phyloP scores from a whole-genome alignment of 2,888 invertebrate genomes.

The Drosophila colorata region DNA sequence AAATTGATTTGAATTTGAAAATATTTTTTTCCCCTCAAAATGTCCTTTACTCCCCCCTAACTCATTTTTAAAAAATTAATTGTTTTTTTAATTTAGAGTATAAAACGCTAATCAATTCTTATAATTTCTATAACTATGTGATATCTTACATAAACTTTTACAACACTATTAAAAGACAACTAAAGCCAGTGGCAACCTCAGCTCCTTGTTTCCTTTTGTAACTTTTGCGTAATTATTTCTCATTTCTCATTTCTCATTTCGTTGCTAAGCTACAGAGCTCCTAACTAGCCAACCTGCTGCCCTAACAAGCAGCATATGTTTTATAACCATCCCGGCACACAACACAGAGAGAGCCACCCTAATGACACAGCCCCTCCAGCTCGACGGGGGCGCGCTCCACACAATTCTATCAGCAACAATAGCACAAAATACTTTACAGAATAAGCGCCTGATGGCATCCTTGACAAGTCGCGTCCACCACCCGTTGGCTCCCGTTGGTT shows the following conservation, averaged over 20 bases:
- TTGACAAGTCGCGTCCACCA: constrained; percentile 43
- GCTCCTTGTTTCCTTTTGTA: background rate
- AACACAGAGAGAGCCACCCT: constrained; percentile 10
- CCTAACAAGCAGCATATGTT: constrained; percentile 47
- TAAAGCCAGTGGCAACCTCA: background rate
- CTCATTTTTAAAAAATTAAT: no score
- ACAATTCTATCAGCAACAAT: constrained; percentile 53
- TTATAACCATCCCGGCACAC: constrained; percentile 1
- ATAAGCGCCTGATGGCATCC: constrained; percentile 54
- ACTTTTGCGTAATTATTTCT: constrained; percentile 19
- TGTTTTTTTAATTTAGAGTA: no score
- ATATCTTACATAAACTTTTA: background rate
- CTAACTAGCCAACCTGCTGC: constrained; percentile 40
- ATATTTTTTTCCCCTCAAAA: no score
- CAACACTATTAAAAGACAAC: background rate
- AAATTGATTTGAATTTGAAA: no score
- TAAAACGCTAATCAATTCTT: no score
- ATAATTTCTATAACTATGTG: no score
- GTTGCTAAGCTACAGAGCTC: constrained; percentile 36
- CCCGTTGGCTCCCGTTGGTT: constrained; percentile 32
- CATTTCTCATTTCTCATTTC: constrained; percentile 8
- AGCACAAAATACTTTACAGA: constrained; percentile 58
- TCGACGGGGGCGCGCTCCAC: constrained; percentile 33
- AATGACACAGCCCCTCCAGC: constrained; percentile 21
- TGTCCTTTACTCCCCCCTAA: no score